These are phyloP conservation scores for Psittacara wagleri DNA, from an alignment of 2,113 vertebrate species.

Conservation along the genomic window DNA sequence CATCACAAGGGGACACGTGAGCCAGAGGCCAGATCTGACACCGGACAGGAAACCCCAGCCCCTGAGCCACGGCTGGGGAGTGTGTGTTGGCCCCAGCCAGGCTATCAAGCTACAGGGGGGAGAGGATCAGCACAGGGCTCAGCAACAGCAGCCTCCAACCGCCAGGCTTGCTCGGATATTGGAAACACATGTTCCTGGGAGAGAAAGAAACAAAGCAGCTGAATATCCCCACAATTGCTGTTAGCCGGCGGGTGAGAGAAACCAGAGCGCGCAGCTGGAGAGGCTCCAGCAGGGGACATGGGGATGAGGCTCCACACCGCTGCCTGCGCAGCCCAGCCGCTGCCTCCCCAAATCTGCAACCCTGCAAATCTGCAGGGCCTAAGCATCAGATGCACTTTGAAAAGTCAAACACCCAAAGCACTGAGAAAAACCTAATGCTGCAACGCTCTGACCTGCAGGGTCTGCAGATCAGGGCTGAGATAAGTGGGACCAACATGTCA, in stretches of 20 bases:
- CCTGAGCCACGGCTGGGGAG: not conserved
- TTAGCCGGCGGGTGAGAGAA: constrained; percentile 48
- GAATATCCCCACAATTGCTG: constrained; percentile 16
- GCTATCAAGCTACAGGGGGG: not conserved
- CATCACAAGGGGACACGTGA: accelerated
- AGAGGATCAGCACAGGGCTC: not conserved
- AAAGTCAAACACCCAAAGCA: not conserved
- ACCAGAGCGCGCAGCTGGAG: constrained; percentile 9
- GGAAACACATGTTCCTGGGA: constrained; percentile 66
- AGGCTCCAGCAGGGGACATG: not conserved
- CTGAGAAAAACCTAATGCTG: not conserved
- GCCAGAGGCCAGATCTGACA: not conserved
- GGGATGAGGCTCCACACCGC: not conserved
- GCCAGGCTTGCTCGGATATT: constrained; percentile 6
- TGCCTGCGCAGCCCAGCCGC: not conserved
- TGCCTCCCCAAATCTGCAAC: not conserved
- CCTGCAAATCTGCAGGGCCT: not conserved
- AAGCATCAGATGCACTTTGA: accelerated
- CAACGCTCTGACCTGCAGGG: not conserved
- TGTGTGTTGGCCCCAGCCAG: not conserved
- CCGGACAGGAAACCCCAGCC: not conserved
- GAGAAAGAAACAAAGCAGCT: constrained; percentile 43
- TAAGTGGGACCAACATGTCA: not conserved
- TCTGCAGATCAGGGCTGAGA: not conserved
- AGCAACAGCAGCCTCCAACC: constrained; percentile 24